Evolutionary conservation across 2,113 vertebrate species (phyloP).

Genomic region (Ellobius talpinus): DNA sequence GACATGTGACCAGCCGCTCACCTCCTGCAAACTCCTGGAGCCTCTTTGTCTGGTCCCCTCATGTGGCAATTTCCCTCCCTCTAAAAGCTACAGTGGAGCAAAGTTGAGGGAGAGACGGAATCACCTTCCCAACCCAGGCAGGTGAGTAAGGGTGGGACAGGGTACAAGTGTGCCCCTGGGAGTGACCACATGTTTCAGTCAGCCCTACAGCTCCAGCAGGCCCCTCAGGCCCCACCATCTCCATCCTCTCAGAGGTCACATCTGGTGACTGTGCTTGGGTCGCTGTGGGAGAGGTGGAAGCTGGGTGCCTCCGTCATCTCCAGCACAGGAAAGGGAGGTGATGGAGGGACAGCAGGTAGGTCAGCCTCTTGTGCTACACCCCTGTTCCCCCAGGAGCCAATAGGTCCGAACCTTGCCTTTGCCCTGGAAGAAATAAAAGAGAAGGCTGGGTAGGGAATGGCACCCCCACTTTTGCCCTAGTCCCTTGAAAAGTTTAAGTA

Average conservation of each 20-base stretch:
- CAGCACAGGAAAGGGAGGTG: not conserved
- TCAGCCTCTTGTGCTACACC: slow-evolving; percentile 79
- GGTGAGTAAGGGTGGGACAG: not conserved
- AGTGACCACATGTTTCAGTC: not conserved
- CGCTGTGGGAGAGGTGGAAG: not conserved
- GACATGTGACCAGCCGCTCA: accelerated
- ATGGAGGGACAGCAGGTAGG: not conserved
- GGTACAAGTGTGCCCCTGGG: not conserved
- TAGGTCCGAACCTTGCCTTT: slow-evolving; percentile 93
- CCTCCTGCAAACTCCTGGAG: not conserved
- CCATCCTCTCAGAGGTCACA: not conserved
- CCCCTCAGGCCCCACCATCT: not conserved
- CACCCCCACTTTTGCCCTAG: not conserved
- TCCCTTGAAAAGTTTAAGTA: not conserved
- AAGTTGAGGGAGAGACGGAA: not conserved
- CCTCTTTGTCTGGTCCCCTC: not conserved
- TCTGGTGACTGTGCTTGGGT: not conserved
- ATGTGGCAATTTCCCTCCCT: not conserved
- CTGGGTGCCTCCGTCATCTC: not conserved
- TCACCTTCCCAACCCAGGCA: not conserved
- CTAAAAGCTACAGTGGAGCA: slow-evolving; percentile 35
- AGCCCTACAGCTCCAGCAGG: not conserved
- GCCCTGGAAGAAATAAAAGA: slow-evolving; percentile 81
- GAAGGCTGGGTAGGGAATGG: not conserved
- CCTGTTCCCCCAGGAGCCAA: slow-evolving; percentile 91